phyloP scores from a whole-genome alignment of 2,797 vertebrate species.

The Anas capensis region DNA sequence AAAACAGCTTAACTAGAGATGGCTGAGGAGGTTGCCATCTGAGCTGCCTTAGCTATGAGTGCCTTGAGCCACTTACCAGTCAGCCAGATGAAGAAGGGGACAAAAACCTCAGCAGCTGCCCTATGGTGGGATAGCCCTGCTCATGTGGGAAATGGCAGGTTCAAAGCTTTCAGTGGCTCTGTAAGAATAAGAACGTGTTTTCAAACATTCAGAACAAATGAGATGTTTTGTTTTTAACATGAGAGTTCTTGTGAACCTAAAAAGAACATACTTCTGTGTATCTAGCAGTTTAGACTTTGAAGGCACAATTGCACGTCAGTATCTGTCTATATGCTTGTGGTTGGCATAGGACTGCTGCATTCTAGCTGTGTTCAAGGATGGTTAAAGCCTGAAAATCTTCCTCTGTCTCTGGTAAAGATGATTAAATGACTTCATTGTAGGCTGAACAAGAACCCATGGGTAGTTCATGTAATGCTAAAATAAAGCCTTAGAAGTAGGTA shows the following conservation, averaged over 20 bases:
- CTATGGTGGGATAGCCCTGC: neutral
- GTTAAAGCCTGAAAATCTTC: neutral
- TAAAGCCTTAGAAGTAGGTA: neutral
- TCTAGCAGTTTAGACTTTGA: neutral
- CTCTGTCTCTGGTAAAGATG: neutral
- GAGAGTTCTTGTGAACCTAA: neutral
- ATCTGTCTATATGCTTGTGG: fast-evolving
- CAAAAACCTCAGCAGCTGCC: neutral
- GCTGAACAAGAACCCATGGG: neutral
- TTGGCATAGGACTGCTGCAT: neutral
- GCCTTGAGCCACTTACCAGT: fast-evolving
- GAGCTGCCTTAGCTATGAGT: fast-evolving
- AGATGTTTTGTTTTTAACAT: neutral
- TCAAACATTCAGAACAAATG: neutral
- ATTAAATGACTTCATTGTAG: neutral
- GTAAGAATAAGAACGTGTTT: neutral
- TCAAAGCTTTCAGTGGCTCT: neutral
- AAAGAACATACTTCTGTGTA: neutral
- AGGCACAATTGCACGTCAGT: neutral
- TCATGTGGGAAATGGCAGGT: neutral
- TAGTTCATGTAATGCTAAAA: neutral
- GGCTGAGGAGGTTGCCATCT: neutral
- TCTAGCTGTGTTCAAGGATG: neutral
- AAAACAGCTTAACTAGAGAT: neutral
- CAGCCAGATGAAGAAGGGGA: neutral